Percentiles rank a stretch among this genome's conserved stretches.
phyloP scores from a whole-genome alignment of 2,888 invertebrate genomes.

The Hypena proboscidalis region DNA sequence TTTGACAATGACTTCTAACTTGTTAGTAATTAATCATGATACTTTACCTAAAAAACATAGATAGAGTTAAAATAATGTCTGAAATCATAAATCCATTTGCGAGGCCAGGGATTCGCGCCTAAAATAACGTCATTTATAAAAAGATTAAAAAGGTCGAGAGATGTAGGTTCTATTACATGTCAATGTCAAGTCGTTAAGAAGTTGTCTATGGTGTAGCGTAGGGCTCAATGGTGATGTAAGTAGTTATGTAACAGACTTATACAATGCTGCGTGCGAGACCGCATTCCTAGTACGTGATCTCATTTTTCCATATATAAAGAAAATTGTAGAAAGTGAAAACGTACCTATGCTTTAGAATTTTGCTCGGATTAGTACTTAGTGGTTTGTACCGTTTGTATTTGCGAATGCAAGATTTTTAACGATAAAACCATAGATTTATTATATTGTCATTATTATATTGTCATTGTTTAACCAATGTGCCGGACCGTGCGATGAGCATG shows the following conservation, averaged over 20 bases:
- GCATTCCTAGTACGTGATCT: conserved; percentile 18
- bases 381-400: too few species aligned
- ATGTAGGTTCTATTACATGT: conserved; percentile 18
- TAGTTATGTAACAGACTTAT: conserved; percentile 2
- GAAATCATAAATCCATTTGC: conserved; percentile 46
- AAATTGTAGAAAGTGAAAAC: conserved; percentile 18
- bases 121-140: conserved; percentile 24
- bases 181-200: conserved; percentile 27
- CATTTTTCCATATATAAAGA: conserved; percentile 10
- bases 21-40: conserved; percentile 39
- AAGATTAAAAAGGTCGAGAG: conserved; percentile 17
- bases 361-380: too few species aligned
- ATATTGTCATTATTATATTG: too few species aligned
- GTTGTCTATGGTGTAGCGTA: conserved; percentile 2
- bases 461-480: too few species aligned
- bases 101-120: conserved; percentile 36
- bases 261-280: conserved; percentile 2
- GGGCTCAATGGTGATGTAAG: conserved; percentile 4
- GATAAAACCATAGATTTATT: too few species aligned
- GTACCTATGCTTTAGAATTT: too few species aligned
- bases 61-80: conserved; percentile 19
- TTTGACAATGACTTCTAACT: conserved; percentile 38
- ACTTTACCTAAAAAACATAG: conserved; percentile 27
- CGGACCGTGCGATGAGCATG: too few species aligned
- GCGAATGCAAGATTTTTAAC: too few species aligned